A percentile compares a stretch with the other conserved stretches of the same genome.
Conservation (phyloP, 1,140 invertebrate species). For the Drosophila oshimai region DNA sequence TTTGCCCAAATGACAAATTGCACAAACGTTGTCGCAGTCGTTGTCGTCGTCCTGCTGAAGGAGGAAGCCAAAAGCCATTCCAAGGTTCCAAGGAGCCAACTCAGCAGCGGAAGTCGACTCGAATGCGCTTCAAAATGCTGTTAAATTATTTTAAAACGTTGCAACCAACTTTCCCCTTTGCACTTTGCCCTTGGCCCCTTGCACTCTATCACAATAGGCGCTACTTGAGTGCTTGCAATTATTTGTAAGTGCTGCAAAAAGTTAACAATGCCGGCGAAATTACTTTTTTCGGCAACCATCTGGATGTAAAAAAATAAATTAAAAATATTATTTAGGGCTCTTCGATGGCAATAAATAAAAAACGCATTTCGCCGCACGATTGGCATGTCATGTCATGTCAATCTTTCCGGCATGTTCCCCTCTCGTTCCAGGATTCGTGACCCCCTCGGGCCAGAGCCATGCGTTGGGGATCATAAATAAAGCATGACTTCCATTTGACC, state of each 20-base stretch:
- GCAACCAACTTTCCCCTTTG: constrained; percentile 36
- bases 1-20: constrained; percentile 78
- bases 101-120: constrained; percentile 70
- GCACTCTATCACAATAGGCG: constrained; percentile 54
- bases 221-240: constrained; percentile 76
- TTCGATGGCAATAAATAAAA: constrained; percentile 41
- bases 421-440: not conserved
- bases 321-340: constrained; percentile 10
- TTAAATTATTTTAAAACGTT: constrained; percentile 79
- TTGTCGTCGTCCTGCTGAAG: constrained; percentile 5
- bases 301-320: constrained; percentile 18
- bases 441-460: constrained; percentile 15
- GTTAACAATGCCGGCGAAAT: constrained; percentile 12
- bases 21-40: constrained; percentile 48
- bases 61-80: constrained; percentile 50
- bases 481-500: constrained; percentile 57
- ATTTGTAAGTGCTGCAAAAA: constrained; percentile 58
- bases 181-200: not conserved
- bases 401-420: constrained; percentile 24
- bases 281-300: constrained; percentile 9
- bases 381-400: constrained; percentile 60
- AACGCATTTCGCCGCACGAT: constrained; percentile 53
- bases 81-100: constrained; percentile 39
- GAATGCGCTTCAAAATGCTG: constrained; percentile 77
- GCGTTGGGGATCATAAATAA: constrained; percentile 55